These are phyloP conservation scores for Saccopteryx leptura DNA, from an alignment of 2,113 vertebrate species.

Conservation along the genomic window DNA sequence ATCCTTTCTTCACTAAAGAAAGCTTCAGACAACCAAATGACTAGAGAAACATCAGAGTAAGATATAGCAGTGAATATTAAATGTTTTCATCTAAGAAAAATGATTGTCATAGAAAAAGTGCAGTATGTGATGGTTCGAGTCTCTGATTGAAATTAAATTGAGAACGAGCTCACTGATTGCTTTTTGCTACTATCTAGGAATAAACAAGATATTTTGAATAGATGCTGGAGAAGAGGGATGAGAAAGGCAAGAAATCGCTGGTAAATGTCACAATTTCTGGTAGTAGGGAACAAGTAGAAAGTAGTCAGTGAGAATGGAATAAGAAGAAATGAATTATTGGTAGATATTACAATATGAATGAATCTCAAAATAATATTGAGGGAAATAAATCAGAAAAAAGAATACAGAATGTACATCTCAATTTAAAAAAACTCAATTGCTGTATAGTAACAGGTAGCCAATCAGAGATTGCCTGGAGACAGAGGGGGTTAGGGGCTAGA, in stretches of 20 bases:
- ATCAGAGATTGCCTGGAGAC: not conserved
- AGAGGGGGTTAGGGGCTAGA: not conserved
- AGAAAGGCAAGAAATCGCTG: not conserved
- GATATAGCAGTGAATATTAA: not conserved
- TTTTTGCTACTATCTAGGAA: not conserved
- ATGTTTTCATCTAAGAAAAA: not conserved
- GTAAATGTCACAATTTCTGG: not conserved
- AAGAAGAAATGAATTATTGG: not conserved
- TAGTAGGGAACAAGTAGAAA: constrained; percentile 1
- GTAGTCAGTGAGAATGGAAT: not conserved
- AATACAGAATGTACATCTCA: not conserved
- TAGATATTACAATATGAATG: not conserved
- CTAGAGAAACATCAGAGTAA: not conserved
- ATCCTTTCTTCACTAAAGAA: not conserved
- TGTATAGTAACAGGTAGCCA: not conserved
- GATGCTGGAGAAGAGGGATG: not conserved
- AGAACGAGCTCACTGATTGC: not conserved
- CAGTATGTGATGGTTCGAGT: not conserved
- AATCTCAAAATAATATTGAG: not conserved
- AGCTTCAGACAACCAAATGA: not conserved
- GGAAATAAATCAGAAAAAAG: not conserved
- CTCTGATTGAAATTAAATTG: not conserved
- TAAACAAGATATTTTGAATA: not conserved
- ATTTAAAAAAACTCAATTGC: constrained; percentile 27
- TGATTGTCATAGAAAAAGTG: not conserved